Evolutionary conservation across 2,888 invertebrate genomes (phyloP).

Genomic region (Leptinotarsa rubiginosa): DNA sequence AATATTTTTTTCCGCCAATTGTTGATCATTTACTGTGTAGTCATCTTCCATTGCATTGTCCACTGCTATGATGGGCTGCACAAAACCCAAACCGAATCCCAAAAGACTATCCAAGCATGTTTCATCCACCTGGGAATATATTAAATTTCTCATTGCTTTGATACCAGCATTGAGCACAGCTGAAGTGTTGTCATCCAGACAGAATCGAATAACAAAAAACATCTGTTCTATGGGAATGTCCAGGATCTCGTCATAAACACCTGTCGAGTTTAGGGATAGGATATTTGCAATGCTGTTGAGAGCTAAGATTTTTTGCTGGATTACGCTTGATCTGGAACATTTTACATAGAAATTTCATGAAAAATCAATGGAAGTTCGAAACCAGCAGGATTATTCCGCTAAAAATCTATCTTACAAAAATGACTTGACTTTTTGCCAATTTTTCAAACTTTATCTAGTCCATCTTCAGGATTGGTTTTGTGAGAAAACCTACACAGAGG

Average conservation of each 20-base stretch:
- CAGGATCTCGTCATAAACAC: conserved; percentile 81
- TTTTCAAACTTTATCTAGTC: too few relatives aligned
- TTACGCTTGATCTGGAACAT: conserved; percentile 73
- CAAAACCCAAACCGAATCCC: conserved; percentile 74
- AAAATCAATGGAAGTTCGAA: too few relatives aligned
- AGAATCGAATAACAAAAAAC: conserved; percentile 85
- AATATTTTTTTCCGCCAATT: conserved; percentile 86
- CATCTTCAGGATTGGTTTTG: too few relatives aligned
- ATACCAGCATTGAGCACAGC: conserved; percentile 81
- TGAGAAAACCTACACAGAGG: too few relatives aligned
- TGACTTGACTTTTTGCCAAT: too few relatives aligned
- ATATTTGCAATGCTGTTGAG: conserved; percentile 85
- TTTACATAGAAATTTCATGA: too few relatives aligned
- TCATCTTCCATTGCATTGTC: conserved; percentile 66
- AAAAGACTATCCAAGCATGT: conserved; percentile 76
- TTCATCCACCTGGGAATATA: conserved; percentile 85
- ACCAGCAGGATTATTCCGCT: not conserved
- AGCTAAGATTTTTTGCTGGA: conserved; percentile 86
- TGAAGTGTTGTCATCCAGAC: conserved; percentile 85
- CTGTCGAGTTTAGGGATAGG: conserved; percentile 76
- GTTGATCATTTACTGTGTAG: conserved; percentile 84
- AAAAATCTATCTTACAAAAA: not conserved
- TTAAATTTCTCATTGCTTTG: conserved; percentile 79
- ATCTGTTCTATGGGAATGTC: conserved; percentile 82
- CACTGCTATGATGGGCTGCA: conserved; percentile 71